phyloP scores from a whole-genome alignment of 2,113 vertebrate genomes.

The Sialia sialis region DNA sequence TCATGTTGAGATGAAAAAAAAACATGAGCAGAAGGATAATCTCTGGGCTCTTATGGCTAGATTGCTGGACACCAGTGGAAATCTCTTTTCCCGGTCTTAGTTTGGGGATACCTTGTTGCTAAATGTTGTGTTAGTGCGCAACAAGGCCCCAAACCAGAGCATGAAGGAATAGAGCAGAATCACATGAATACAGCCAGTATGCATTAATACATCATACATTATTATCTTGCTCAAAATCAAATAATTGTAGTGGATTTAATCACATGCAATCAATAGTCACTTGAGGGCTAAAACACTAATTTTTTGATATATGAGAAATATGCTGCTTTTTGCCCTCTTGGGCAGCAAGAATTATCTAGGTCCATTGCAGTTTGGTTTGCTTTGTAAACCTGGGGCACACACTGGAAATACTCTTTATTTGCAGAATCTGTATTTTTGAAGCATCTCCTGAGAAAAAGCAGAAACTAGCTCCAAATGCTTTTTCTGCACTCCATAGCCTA shows the following conservation, averaged over 20 bases:
- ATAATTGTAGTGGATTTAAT: not conserved
- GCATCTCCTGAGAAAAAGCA: conserved; percentile 11
- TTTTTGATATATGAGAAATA: not conserved
- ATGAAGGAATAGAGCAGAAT: not conserved
- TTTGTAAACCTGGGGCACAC: not conserved
- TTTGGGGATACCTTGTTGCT: not conserved
- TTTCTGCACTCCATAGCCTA: not conserved
- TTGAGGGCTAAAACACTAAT: not conserved
- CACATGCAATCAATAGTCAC: not conserved
- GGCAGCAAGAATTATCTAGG: not conserved
- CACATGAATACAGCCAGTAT: not conserved
- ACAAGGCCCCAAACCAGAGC: not conserved
- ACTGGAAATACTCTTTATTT: not conserved
- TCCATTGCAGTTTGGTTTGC: not conserved
- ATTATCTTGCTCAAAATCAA: not conserved
- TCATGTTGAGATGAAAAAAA: not conserved
- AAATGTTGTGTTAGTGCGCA: not conserved
- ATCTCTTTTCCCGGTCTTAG: not conserved
- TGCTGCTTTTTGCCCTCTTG: not conserved
- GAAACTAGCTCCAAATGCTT: not conserved
- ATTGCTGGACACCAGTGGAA: not conserved
- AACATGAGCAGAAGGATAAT: not conserved
- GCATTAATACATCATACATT: not conserved
- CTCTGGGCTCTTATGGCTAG: not conserved
- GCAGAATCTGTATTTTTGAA: not conserved